Evolutionary conservation across 1,140 invertebrate genomes (phyloP).

Genomic region (Pseudomyrmex concolor): DNA sequence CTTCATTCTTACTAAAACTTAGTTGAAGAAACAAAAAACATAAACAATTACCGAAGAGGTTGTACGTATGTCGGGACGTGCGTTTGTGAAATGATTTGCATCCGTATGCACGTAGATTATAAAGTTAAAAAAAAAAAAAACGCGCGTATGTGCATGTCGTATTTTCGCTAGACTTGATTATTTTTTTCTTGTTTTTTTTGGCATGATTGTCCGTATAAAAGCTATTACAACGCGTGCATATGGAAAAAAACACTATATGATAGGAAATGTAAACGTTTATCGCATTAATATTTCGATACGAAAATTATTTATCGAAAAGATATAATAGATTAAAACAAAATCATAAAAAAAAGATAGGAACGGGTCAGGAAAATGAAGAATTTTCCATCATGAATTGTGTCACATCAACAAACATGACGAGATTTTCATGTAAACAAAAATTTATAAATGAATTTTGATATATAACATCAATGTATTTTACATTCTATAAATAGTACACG

Average conservation of each 20-base stretch:
- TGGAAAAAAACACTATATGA: constrained; percentile 27
- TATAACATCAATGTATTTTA: background rate
- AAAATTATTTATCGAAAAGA: constrained; percentile 40
- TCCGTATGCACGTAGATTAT: constrained; percentile 50
- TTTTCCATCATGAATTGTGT: background rate
- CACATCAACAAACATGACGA: too few species aligned
- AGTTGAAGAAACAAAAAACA: constrained; percentile 44
- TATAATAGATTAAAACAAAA: constrained; percentile 40
- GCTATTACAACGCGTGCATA: constrained; percentile 41
- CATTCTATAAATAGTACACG: background rate
- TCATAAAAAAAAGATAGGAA: constrained; percentile 68
- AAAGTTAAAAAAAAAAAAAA: background rate
- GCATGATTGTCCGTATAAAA: constrained; percentile 15
- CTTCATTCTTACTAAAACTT: constrained; percentile 83
- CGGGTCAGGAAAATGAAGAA: constrained; percentile 52
- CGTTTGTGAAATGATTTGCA: constrained; percentile 35
- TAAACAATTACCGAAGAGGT: constrained; percentile 75
- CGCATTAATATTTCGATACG: constrained; percentile 29
- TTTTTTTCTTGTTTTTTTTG: background rate
- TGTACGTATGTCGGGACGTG: constrained; percentile 75
- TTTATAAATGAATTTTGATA: too few species aligned
- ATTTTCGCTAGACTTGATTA: constrained; percentile 46
- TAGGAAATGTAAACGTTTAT: constrained; percentile 25
- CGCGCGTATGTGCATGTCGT: constrained; percentile 54
- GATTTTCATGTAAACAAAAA: too few species aligned